Evolutionary conservation across 2,797 vertebrate genomes (phyloP).

Genomic region (Pempheris klunzingeri): DNA sequence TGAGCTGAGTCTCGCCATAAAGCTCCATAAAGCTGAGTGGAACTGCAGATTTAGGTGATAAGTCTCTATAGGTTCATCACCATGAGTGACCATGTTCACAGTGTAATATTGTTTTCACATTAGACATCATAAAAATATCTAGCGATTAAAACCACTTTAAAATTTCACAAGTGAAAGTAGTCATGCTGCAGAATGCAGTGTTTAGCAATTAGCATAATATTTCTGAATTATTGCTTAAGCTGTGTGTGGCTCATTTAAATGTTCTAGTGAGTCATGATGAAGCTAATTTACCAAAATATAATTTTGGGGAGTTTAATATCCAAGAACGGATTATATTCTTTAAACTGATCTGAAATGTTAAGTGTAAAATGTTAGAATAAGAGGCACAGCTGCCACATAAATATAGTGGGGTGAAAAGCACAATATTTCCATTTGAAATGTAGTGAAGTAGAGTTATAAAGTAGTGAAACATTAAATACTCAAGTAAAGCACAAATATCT

Average conservation of each 20-base stretch:
- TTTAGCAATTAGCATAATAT: too few species aligned
- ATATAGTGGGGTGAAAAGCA: neutral
- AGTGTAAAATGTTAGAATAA: too few species aligned
- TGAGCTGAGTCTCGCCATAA: neutral
- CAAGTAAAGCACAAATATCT: neutral
- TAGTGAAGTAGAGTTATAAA: neutral
- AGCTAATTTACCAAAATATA: neutral
- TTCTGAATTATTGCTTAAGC: neutral
- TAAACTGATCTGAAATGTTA: neutral
- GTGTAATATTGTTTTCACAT: too few species aligned
- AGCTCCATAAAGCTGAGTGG: neutral
- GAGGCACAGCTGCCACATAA: too few species aligned
- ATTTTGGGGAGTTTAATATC: neutral
- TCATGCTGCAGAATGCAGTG: neutral
- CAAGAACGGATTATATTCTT: neutral
- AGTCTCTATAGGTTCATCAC: neutral
- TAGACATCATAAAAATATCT: too few species aligned
- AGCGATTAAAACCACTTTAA: too few species aligned
- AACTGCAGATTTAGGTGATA: neutral
- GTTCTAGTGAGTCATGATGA: too few species aligned
- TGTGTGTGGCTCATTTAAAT: neutral
- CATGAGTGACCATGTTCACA: neutral
- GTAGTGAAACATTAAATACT: neutral
- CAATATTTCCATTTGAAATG: neutral
- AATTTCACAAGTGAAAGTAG: neutral